Conservation (phyloP, 2,797 vertebrate species). For the Microctenopoma steveboyesi region DNA sequence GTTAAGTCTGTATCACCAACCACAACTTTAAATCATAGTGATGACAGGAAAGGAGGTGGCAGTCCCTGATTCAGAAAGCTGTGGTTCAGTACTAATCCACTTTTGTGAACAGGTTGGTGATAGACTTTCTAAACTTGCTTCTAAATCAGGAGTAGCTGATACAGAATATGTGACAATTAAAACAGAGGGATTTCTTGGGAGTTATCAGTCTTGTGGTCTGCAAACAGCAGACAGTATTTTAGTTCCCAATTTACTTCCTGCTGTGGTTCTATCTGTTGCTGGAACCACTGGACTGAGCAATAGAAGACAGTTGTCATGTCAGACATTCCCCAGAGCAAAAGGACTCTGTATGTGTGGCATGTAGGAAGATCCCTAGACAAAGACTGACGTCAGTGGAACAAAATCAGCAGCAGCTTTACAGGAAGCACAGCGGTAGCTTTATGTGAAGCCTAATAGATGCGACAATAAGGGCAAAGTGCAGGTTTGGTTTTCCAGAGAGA, state of each 20-base stretch:
- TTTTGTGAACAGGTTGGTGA: neutral
- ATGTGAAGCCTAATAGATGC: constrained; percentile 22
- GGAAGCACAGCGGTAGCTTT: constrained; percentile 33
- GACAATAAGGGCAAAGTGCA: constrained; percentile 56
- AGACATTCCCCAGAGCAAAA: constrained; percentile 37
- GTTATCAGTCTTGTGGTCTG: too few relatives aligned
- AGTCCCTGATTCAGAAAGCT: constrained; percentile 39
- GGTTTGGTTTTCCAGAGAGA: constrained; percentile 41
- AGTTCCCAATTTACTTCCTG: neutral
- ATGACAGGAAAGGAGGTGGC: constrained; percentile 43
- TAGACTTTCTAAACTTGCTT: too few relatives aligned
- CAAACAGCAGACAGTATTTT: neutral
- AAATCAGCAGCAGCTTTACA: constrained; percentile 39
- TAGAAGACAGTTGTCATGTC: constrained; percentile 15
- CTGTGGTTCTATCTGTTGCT: neutral
- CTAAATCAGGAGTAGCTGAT: too few relatives aligned
- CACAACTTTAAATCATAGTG: constrained; percentile 48
- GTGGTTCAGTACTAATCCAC: constrained; percentile 25
- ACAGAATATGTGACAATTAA: too few relatives aligned
- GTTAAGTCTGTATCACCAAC: constrained; percentile 42
- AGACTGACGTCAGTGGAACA: constrained; percentile 63
- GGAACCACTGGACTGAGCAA: constrained; percentile 2
- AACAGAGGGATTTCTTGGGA: too few relatives aligned
- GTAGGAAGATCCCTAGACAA: constrained; percentile 49
- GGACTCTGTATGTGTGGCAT: constrained; percentile 45